A percentile compares a stretch with the other conserved stretches of the same genome.
Conservation (phyloP, 1,140 invertebrate species). For the Heterodera carotae region DNA sequence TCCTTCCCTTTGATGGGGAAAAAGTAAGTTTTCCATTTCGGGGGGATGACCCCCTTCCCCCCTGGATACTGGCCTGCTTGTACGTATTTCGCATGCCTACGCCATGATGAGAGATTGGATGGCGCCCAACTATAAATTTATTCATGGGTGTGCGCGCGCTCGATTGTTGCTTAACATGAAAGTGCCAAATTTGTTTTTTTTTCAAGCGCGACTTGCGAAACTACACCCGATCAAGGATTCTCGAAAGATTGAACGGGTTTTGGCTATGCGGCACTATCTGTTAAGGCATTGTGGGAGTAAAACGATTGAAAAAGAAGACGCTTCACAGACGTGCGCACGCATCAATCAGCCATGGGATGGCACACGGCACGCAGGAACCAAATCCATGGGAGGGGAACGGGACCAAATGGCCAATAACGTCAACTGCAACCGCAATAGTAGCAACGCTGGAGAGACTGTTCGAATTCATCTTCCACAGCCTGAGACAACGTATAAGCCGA, state of each 20-base stretch:
- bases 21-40: too few relatives aligned
- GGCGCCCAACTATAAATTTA: too few relatives aligned
- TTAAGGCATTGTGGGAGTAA: conserved; percentile 9
- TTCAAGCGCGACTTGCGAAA: conserved; percentile 10
- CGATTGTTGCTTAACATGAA: not conserved
- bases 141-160: too few relatives aligned
- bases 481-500: too few relatives aligned
- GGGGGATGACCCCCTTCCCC: too few relatives aligned
- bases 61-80: too few relatives aligned
- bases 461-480: too few relatives aligned
- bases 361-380: not conserved
- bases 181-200: not conserved
- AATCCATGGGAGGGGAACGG: not conserved
- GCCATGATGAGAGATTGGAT: too few relatives aligned
- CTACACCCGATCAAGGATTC: conserved; percentile 16
- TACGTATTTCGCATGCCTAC: too few relatives aligned
- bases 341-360: conserved; percentile 22
- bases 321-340: conserved; percentile 13
- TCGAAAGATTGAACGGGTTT: conserved; percentile 10
- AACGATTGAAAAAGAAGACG: not conserved
- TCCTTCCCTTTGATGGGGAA: too few relatives aligned
- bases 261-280: conserved; percentile 15
- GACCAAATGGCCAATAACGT: not conserved
- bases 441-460: not conserved
- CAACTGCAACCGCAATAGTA: not conserved